These are phyloP conservation scores for Hippocampus zosterae DNA, from an alignment of 2,113 vertebrate genomes.

Conservation along the genomic window DNA sequence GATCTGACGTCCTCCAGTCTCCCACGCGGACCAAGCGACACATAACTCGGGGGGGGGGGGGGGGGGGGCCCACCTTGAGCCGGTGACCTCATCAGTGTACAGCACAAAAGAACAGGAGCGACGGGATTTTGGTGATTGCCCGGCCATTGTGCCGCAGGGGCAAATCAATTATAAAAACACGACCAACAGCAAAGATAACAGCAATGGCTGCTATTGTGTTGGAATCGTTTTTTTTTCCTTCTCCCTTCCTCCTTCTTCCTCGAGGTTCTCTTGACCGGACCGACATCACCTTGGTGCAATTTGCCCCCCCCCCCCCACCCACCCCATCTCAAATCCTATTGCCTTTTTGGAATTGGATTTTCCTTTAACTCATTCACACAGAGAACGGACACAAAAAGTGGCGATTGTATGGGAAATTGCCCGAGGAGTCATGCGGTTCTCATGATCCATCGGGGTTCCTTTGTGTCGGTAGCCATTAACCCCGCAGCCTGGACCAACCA, in stretches of 20 bases:
- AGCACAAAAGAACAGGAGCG: slow-evolving; percentile 70
- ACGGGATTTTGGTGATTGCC: slow-evolving; percentile 72
- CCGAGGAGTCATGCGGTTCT: slow-evolving; percentile 61
- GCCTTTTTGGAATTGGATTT: slow-evolving; percentile 79
- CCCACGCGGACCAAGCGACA: slow-evolving; percentile 18
- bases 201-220: slow-evolving; percentile 67
- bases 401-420: slow-evolving; percentile 73
- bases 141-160: slow-evolving; percentile 63
- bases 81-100: slow-evolving; percentile 71
- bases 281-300: slow-evolving; percentile 73
- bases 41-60: slow-evolving; percentile 10
- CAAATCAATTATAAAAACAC: slow-evolving; percentile 80
- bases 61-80: slow-evolving; percentile 66
- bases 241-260: slow-evolving; percentile 40
- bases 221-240: slow-evolving; percentile 39
- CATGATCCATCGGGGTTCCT: slow-evolving; percentile 48
- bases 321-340: slow-evolving; percentile 75
- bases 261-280: slow-evolving; percentile 71
- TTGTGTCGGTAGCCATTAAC: slow-evolving; percentile 66
- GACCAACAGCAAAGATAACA: slow-evolving; percentile 74
- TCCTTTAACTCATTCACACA: slow-evolving; percentile 72
- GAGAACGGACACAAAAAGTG: slow-evolving; percentile 68
- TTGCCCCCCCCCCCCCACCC: slow-evolving; percentile 57
- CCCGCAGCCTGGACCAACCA: slow-evolving; percentile 66
- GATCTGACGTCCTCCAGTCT: slow-evolving; percentile 29